Conservation (phyloP, 2,797 vertebrate species). For the Anguilla marmorata region DNA sequence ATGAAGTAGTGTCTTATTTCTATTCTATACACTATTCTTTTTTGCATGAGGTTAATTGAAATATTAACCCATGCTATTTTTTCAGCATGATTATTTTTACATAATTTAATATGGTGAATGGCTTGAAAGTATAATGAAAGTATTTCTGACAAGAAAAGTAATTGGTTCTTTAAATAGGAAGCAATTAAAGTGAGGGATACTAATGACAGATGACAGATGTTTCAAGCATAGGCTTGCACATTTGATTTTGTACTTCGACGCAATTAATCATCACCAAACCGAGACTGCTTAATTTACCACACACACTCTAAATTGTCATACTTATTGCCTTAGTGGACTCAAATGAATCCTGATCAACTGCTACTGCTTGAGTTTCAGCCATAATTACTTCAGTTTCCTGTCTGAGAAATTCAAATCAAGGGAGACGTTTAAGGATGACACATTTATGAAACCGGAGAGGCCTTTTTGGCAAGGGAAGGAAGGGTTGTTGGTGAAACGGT, state of each 20-base stretch:
- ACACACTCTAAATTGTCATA: constrained; percentile 16
- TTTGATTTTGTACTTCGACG: constrained; percentile 2
- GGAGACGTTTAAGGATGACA: background rate
- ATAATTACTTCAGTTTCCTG: background rate
- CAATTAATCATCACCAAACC: constrained; percentile 17
- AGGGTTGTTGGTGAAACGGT: background rate
- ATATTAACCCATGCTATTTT: background rate
- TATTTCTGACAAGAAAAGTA: constrained; percentile 14
- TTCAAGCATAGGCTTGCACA: constrained; percentile 5
- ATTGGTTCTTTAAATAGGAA: constrained; percentile 10
- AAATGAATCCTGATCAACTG: constrained; percentile 20
- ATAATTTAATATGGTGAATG: background rate
- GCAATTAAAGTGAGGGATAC: background rate
- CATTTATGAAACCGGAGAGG: background rate
- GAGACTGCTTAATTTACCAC: constrained; percentile 11
- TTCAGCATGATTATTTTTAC: constrained; percentile 2
- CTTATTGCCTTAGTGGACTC: constrained; percentile 9
- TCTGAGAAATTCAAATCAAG: background rate
- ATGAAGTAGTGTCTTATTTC: background rate
- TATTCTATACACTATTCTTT: background rate
- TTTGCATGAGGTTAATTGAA: background rate
- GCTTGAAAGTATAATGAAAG: background rate
- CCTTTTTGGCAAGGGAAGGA: background rate
- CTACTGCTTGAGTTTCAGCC: background rate
- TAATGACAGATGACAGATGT: constrained; percentile 14